Conservation (phyloP, 2,888 invertebrate genomes). For the Laspeyria flexula region DNA sequence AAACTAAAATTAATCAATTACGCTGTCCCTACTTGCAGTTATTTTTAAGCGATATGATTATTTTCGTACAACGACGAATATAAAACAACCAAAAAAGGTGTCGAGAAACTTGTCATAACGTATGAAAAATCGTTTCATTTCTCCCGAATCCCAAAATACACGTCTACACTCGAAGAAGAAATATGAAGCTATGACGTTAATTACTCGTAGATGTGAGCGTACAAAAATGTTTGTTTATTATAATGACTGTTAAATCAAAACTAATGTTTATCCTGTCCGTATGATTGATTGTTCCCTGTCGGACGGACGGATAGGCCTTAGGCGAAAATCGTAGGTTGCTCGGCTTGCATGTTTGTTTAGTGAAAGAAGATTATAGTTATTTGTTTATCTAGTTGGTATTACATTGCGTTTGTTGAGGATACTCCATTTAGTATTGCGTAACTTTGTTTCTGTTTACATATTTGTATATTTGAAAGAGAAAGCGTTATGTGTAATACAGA, state of each 20-base stretch:
- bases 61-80: neutral
- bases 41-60: neutral
- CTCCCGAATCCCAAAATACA: slow-evolving; percentile 35
- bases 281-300: slow-evolving; percentile 69
- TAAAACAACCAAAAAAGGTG: slow-evolving; percentile 11
- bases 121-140: slow-evolving; percentile 47
- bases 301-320: slow-evolving; percentile 54
- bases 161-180: slow-evolving; percentile 50
- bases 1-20: neutral
- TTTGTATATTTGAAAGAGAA: neutral
- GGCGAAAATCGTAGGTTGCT: slow-evolving; percentile 46
- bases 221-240: slow-evolving; percentile 70
- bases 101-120: slow-evolving; percentile 33
- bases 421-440: neutral
- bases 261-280: slow-evolving; percentile 70
- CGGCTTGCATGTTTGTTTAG: slow-evolving; percentile 21
- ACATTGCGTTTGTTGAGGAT: neutral
- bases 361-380: slow-evolving; percentile 20
- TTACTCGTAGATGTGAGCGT: slow-evolving; percentile 58
- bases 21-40: neutral
- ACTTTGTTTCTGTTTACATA: neutral
- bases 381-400: slow-evolving; percentile 15
- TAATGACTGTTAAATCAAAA: slow-evolving; percentile 74
- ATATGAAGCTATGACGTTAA: slow-evolving; percentile 71
- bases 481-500: too few species aligned